Base-by-base conservation (phyloP, 1,140 invertebrate species). In the Macrobrachium nipponense region DNA sequence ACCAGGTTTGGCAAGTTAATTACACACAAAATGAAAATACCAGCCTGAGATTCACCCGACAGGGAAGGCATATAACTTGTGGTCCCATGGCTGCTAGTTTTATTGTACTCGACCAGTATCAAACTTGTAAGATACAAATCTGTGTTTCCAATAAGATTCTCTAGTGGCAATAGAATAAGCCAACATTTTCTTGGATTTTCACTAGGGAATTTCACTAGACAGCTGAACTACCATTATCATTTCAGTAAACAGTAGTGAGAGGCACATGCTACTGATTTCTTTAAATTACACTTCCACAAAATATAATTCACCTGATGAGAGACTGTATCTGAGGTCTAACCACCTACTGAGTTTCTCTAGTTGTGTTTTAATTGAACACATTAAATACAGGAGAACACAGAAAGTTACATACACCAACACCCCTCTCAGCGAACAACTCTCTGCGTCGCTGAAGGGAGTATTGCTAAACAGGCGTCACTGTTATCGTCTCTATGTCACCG, bases 401-500 rank as follows among this genome's bases (percentile, higher is more conserved):
- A 75, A 75, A 82, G 60, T 27, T 76, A 77, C 80, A 81, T 76
- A 83, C 73, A 44, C 44, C 60, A 58, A 23, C 82, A 83, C 82
- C 43, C 17, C 72, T 64, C 60, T 66, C 78, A 80, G 60, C 61
- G 43, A 76, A 76, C 73, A 58, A 12, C 44, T 20, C 18, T 20
- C 18, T 76, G 44, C 15, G 18, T 76, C 73, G 44, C 44, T 76
- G 73, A 58, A 14, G 59, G 15, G 44, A 75, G 36, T 62, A 80
- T 72, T 86, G 83, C 77, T 86, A 90, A 36, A 90, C 89, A 51
- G 89, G 88, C 20, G 90, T 90, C 64, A 90, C 88, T 18, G 89
- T 89, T 36, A 90, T 81, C n/a, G 88, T 87, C 82, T 95, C 94
- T 88, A 95, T 95, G 90, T 95, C 94, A 62, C 94, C 94, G 87